Conservation (phyloP, 2,113 vertebrate genomes). For the Mola mola region DNA sequence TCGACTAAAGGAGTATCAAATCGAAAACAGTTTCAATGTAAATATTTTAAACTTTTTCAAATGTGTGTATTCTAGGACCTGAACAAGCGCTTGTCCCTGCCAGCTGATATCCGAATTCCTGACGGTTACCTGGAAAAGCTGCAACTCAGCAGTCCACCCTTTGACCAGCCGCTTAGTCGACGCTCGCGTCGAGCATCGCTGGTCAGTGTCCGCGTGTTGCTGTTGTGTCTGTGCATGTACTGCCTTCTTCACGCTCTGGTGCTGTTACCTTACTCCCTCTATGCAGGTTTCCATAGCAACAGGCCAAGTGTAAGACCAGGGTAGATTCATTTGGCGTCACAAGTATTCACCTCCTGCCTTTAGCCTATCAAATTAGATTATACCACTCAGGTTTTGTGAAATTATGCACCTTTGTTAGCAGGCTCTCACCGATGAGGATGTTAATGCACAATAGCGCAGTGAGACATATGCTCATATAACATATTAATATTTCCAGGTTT, state of each 20-base stretch:
- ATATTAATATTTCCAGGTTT: no score
- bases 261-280: conserved; percentile 19
- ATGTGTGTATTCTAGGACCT: conserved; percentile 85
- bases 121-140: conserved; percentile 97
- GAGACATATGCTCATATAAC: no score
- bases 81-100: conserved; percentile 96
- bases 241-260: no score
- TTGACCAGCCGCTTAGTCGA: conserved; percentile 96
- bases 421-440: background rate
- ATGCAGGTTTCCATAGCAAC: conserved; percentile 65
- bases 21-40: background rate
- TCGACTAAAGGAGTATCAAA: background rate
- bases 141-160: conserved; percentile 94
- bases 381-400: background rate
- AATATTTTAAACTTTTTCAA: conserved; percentile 67
- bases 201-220: conserved; percentile 73
- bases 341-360: conserved; percentile 25
- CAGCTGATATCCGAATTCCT: conserved; percentile 97
- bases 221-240: conserved; percentile 1
- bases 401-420: background rate
- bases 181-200: conserved; percentile 94
- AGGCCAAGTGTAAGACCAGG: conserved; percentile 27
- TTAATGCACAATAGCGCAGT: background rate
- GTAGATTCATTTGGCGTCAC: conserved; percentile 42
- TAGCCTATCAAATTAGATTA: conserved; percentile 34